phyloP scores from a whole-genome alignment of 2,113 vertebrate genomes.

The Syrmaticus mikado region DNA sequence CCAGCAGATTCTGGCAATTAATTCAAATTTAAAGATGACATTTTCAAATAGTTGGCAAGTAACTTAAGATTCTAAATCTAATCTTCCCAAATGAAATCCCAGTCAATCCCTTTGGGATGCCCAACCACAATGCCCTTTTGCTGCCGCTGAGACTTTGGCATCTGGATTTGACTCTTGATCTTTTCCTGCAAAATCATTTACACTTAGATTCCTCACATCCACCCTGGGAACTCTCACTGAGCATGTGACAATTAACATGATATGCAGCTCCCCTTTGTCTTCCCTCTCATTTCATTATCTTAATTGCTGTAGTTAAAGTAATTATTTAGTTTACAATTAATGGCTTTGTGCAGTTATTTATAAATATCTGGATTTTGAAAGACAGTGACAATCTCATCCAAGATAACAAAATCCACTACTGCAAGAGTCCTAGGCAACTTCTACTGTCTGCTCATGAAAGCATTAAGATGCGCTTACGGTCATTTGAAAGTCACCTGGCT shows the following conservation, averaged over 20 bases:
- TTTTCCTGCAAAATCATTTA: not conserved
- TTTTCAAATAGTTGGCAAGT: not conserved
- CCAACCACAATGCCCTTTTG: not conserved
- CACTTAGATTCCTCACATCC: not conserved
- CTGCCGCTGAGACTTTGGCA: no score
- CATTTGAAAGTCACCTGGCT: not conserved
- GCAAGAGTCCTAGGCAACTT: not conserved
- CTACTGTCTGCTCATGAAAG: not conserved
- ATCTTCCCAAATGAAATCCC: not conserved
- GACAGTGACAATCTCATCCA: not conserved
- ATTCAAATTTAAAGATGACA: not conserved
- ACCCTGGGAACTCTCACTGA: not conserved
- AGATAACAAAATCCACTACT: not conserved
- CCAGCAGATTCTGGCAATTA: not conserved
- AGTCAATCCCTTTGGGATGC: not conserved
- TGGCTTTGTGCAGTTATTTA: not conserved
- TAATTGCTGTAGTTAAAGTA: not conserved
- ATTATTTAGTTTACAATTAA: not conserved
- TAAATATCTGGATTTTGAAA: not conserved
- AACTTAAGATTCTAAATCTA: not conserved
- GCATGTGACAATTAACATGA: not conserved
- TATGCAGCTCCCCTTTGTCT: not conserved
- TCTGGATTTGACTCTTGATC: not conserved
- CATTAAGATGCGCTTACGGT: rapidly evolving
- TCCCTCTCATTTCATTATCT: not conserved